Percentiles rank a stretch among this genome's conserved stretches.
Evolutionary conservation across 2,113 vertebrate species (phyloP).

Genomic region (Lepus europaeus): DNA sequence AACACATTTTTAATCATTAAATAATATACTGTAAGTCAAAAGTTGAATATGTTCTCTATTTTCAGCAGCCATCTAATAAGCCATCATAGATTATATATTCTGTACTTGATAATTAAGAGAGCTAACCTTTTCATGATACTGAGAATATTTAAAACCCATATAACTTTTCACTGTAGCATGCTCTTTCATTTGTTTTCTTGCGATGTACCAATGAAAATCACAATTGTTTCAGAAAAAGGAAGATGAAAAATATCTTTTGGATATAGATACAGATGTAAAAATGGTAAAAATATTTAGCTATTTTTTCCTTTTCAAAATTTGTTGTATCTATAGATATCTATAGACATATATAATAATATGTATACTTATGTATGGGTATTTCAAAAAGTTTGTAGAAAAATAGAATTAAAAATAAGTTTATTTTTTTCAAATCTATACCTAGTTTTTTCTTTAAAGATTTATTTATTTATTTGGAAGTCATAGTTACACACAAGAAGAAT

Average conservation of each 20-base stretch:
- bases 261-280: background rate
- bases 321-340: background rate
- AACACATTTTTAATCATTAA: conserved; percentile 51
- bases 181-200: conserved; percentile 27
- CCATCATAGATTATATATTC: conserved; percentile 1
- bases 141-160: conserved; percentile 34
- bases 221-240: background rate
- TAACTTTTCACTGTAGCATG: background rate
- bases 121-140: background rate
- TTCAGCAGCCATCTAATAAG: conserved; percentile 53
- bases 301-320: conserved; percentile 23
- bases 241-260: background rate
- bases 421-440: too few species aligned
- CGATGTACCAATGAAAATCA: background rate
- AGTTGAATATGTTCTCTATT: conserved; percentile 63
- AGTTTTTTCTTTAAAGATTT: too few species aligned
- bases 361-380: background rate
- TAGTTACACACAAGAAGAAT: too few species aligned
- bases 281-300: conserved; percentile 16
- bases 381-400: too few species aligned
- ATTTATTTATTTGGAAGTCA: too few species aligned
- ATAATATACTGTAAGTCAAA: conserved; percentile 44
- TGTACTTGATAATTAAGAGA: conserved; percentile 47
- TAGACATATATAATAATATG: background rate
- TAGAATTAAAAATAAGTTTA: too few species aligned